Conservation (phyloP, 1,140 invertebrate species). For the Sarcophaga peregrina region DNA sequence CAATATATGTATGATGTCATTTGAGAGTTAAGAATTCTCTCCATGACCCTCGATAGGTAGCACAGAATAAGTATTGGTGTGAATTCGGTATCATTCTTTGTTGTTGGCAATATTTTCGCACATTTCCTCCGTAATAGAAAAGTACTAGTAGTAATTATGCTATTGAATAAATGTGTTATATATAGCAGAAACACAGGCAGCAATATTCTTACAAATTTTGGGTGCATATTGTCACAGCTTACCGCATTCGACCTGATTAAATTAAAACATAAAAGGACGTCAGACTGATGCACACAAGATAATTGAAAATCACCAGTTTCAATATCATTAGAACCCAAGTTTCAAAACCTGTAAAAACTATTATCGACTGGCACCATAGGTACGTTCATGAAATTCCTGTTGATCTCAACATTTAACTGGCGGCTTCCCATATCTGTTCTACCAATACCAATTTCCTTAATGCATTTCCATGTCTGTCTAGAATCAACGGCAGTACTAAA, state of each 20-base stretch:
- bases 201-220: conserved; percentile 5
- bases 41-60: no score
- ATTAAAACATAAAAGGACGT: no score
- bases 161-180: not conserved
- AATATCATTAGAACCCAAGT: not conserved
- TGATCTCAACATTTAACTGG: not conserved
- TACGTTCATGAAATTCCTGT: not conserved
- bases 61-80: no score
- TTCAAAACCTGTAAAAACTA: not conserved
- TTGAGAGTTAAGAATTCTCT: no score
- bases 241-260: no score
- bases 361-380: not conserved
- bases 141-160: no score
- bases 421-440: not conserved
- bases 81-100: no score
- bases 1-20: no score
- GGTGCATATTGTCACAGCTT: not conserved
- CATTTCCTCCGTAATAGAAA: no score
- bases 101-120: no score
- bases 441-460: not conserved
- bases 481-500: not conserved
- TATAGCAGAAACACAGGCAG: not conserved
- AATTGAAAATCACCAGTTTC: not conserved
- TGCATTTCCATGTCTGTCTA: not conserved
- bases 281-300: not conserved